Conservation (phyloP, 2,888 invertebrate species). For the Synanthedon tipuliformis region DNA sequence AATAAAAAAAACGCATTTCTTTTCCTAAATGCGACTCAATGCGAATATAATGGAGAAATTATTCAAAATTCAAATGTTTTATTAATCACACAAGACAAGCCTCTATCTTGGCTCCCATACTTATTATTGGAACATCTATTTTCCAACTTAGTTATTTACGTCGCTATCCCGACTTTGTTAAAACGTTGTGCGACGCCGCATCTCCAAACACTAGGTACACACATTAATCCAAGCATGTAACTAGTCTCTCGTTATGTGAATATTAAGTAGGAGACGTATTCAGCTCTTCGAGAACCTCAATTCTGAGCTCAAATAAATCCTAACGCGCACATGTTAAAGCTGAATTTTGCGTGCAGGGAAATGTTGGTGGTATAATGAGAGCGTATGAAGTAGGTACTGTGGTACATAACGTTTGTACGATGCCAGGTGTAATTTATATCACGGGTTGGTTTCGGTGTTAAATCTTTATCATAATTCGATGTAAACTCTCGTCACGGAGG, state of each 20-base stretch:
- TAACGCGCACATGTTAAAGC: conserved; percentile 9
- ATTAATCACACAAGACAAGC: too few relatives aligned
- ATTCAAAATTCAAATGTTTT: too few relatives aligned
- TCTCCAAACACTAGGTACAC: conserved; percentile 2
- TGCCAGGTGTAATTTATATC: conserved; percentile 26
- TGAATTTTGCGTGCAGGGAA: background rate
- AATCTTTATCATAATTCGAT: conserved; percentile 20
- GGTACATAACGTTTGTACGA: conserved; percentile 6
- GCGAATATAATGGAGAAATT: too few relatives aligned
- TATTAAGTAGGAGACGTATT: conserved; percentile 12
- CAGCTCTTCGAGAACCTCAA: background rate
- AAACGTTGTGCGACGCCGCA: background rate
- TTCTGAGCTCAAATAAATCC: conserved; percentile 6
- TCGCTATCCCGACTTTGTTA: background rate
- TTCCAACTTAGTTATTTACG: background rate
- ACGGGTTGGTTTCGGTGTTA: conserved; percentile 18
- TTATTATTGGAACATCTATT: too few relatives aligned
- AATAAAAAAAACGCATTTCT: too few relatives aligned
- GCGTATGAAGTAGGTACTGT: conserved; percentile 14
- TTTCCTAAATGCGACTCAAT: too few relatives aligned
- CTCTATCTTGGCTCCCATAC: too few relatives aligned
- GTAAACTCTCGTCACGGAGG: conserved; percentile 7
- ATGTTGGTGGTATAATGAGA: conserved; percentile 6
- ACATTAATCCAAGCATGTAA: conserved; percentile 25
- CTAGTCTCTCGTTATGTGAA: conserved; percentile 23